Conservation (phyloP, 2,888 invertebrate genomes). For the Abrostola triplasia region DNA sequence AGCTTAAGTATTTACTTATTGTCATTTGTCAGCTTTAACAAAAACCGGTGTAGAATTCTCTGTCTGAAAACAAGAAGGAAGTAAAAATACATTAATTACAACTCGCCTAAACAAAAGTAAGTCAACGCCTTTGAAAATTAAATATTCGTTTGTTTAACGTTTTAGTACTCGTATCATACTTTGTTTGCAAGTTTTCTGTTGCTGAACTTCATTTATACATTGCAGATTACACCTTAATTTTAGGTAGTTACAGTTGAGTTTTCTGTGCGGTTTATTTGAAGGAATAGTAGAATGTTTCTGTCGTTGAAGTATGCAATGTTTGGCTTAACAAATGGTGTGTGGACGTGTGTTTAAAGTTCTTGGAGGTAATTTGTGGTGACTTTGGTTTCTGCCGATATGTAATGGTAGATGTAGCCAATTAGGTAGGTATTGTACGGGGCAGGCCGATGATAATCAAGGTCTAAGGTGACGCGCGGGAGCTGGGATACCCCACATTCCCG, state of each 20-base stretch:
- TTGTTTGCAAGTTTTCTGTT: constrained; percentile 23
- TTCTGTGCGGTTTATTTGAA: constrained; percentile 10
- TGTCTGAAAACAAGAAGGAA: constrained; percentile 17
- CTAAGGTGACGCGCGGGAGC: too few species aligned
- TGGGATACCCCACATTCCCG: too few species aligned
- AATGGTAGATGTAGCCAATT: not conserved
- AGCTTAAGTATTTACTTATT: too few species aligned
- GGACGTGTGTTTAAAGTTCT: constrained; percentile 13
- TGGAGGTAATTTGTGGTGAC: constrained; percentile 21
- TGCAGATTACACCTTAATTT: not conserved
- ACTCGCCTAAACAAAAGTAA: constrained; percentile 31
- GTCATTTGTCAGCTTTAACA: not conserved
- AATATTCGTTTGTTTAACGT: constrained; percentile 42
- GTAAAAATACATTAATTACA: constrained; percentile 39
- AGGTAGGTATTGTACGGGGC: too few species aligned
- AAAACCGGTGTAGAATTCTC: constrained; percentile 1
- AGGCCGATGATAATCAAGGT: too few species aligned
- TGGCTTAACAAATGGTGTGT: constrained; percentile 6
- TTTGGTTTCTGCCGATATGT: constrained; percentile 4
- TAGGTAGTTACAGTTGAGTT: not conserved
- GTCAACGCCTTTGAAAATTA: constrained; percentile 33
- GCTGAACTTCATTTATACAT: not conserved
- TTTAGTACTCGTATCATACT: constrained; percentile 27
- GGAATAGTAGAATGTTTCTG: constrained; percentile 16
- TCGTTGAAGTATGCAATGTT: constrained; percentile 20